These are phyloP conservation scores for Busseola fusca DNA, from an alignment of 2,888 invertebrate genomes.

Conservation along the genomic window DNA sequence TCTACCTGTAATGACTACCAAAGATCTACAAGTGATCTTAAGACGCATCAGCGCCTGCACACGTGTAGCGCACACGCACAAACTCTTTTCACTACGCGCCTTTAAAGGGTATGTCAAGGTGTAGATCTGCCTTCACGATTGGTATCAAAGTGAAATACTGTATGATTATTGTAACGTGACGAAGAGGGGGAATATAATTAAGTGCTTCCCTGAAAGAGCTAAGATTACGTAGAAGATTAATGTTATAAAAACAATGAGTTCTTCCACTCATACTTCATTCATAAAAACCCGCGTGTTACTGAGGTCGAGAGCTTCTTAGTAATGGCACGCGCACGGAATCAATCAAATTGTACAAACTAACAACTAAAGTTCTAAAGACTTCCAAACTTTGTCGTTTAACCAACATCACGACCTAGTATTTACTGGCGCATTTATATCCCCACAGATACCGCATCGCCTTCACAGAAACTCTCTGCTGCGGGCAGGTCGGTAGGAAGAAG, in stretches of 20 bases:
- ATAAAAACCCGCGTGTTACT: background rate
- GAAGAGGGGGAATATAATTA: background rate
- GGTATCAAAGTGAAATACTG: background rate
- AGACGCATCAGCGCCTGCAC: background rate
- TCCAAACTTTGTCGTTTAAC: background rate
- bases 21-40: background rate
- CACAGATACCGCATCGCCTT: conserved; percentile 93
- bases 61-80: background rate
- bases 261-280: background rate
- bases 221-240: background rate
- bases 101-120: background rate
- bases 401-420: background rate
- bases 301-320: background rate
- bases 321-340: background rate
- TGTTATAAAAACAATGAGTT: background rate
- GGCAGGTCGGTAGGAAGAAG: conserved; percentile 81
- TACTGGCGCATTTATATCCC: background rate
- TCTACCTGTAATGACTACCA: background rate
- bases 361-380: background rate
- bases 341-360: background rate
- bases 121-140: background rate
- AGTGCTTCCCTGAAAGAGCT: background rate
- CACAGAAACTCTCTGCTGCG: conserved; percentile 92
- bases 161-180: background rate
- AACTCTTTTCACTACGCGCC: background rate